Percentiles rank a stretch among this genome's conserved stretches.
Conservation (phyloP, 2,888 invertebrate species). For the Leptopterna dolabrata region DNA sequence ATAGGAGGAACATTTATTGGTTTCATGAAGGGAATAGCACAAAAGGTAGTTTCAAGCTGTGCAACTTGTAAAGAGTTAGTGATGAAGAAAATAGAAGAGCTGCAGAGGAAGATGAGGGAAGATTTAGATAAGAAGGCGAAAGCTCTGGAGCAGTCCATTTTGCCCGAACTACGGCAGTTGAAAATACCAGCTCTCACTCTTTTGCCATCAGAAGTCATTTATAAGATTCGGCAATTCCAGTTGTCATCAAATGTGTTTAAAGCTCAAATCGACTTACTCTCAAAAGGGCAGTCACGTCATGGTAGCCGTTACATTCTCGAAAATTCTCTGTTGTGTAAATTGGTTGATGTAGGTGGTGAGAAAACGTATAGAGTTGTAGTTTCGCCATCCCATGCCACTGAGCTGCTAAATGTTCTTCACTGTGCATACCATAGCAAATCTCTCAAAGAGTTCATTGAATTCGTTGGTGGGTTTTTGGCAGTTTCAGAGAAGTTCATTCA, state of each 20-base stretch:
- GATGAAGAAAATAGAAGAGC: neutral
- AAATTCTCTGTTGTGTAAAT: constrained; percentile 23
- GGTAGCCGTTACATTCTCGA: constrained; percentile 19
- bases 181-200: neutral
- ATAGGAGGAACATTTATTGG: neutral
- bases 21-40: neutral
- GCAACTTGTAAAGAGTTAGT: neutral
- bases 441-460: neutral
- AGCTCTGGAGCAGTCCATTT: no score
- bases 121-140: no score
- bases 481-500: neutral
- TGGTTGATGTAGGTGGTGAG: neutral
- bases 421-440: neutral
- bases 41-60: neutral
- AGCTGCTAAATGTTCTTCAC: neutral
- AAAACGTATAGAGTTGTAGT: neutral
- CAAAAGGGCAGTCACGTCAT: neutral
- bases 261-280: constrained; percentile 29
- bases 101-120: neutral
- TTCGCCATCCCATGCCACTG: neutral
- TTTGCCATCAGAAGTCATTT: neutral
- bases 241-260: constrained; percentile 16
- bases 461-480: neutral
- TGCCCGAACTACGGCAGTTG: neutral
- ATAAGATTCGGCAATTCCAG: neutral